phyloP scores from a whole-genome alignment of 2,888 invertebrate genomes.

The Chrysotoxum bicinctum region DNA sequence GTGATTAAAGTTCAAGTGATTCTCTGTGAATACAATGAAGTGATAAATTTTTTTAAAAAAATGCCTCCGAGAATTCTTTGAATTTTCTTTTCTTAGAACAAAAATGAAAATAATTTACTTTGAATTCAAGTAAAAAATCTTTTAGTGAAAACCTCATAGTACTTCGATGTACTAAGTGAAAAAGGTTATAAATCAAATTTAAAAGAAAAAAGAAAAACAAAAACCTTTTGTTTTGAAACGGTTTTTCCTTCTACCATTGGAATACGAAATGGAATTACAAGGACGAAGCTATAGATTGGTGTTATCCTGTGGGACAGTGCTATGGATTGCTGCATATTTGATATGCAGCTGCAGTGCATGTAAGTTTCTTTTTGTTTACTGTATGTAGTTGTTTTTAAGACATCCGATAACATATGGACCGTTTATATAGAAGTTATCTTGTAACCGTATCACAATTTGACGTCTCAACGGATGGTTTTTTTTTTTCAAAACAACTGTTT shows the following conservation, averaged over 20 bases:
- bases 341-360: constrained; percentile 43
- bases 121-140: constrained; percentile 55
- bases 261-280: constrained; percentile 37
- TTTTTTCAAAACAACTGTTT: too few species aligned
- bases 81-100: background rate
- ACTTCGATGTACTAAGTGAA: constrained; percentile 43
- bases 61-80: constrained; percentile 15
- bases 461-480: too few species aligned
- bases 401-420: background rate
- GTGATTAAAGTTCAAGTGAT: constrained; percentile 9
- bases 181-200: background rate
- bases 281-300: background rate
- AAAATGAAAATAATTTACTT: constrained; percentile 66
- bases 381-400: background rate
- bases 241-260: background rate
- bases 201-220: background rate
- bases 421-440: background rate
- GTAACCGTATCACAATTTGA: background rate
- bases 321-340: constrained; percentile 40
- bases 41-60: constrained; percentile 18
- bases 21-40: constrained; percentile 14
- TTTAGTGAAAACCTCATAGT: constrained; percentile 21
- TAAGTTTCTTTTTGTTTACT: constrained; percentile 31
- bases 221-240: background rate
- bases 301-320: constrained; percentile 14